phyloP scores from a whole-genome alignment of 2,113 vertebrate genomes.

The Oryzias celebensis region DNA sequence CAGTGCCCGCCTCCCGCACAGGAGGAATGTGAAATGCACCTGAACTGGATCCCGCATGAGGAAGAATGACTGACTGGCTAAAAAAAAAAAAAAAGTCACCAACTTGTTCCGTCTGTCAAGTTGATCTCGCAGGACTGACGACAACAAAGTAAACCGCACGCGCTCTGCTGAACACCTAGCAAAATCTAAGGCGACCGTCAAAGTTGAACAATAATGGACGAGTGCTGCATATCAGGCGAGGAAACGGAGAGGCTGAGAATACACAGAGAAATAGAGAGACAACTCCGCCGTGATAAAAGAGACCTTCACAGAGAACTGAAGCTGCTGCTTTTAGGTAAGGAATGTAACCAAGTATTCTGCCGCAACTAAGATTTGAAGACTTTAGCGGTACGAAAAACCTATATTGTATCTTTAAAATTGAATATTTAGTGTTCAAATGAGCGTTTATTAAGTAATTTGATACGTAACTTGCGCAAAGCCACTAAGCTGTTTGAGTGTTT shows the following conservation, averaged over 20 bases:
- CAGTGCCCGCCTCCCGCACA: conserved; percentile 19
- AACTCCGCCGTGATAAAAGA: conserved; percentile 77
- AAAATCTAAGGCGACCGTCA: neutral
- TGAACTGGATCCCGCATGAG: conserved; percentile 45
- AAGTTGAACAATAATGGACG: conserved; percentile 61
- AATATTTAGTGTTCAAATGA: neutral
- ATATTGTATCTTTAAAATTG: neutral
- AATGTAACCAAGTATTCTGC: neutral
- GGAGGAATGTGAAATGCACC: conserved; percentile 61
- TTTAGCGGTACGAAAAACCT: neutral
- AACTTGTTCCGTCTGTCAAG: conserved; percentile 36
- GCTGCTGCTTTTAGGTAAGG: conserved; percentile 85
- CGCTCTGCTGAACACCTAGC: too few relatives aligned
- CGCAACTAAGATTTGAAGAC: too few relatives aligned
- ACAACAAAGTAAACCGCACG: too few relatives aligned
- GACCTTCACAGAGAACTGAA: conserved; percentile 76
- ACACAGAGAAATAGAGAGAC: conserved; percentile 82
- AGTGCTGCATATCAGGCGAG: conserved; percentile 79
- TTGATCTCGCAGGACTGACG: neutral
- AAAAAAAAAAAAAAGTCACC: neutral
- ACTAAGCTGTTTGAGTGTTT: too few relatives aligned
- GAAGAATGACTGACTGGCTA: conserved; percentile 36
- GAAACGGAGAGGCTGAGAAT: conserved; percentile 76
- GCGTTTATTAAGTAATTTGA: neutral
- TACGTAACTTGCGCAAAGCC: too few relatives aligned